phyloP scores from a whole-genome alignment of 2,797 vertebrate species.

The Eospalax fontanierii region DNA sequence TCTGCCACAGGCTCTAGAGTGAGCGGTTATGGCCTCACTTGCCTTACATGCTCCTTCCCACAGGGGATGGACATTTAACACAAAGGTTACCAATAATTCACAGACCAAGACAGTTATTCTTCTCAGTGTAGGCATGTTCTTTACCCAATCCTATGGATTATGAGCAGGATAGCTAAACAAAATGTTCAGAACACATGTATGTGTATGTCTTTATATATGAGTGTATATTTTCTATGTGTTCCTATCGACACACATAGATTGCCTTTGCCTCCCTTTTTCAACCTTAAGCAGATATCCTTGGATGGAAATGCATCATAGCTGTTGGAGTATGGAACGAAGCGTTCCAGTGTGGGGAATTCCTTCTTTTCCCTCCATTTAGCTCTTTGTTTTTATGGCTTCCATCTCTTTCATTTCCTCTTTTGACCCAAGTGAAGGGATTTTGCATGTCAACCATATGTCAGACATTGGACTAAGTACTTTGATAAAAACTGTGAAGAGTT shows the following conservation, averaged over 20 bases:
- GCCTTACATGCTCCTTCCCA: not conserved
- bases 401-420: conserved; percentile 11
- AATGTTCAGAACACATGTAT: not conserved
- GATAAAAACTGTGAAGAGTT: conserved; percentile 23
- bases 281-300: not conserved
- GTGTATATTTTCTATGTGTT: not conserved
- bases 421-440: not conserved
- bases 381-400: not conserved
- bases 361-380: not conserved
- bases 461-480: not conserved
- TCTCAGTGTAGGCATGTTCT: not conserved
- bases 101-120: not conserved
- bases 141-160: not conserved
- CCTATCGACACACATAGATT: not conserved
- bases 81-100: not conserved
- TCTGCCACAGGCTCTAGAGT: not conserved
- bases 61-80: not conserved
- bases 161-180: not conserved
- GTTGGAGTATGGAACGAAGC: not conserved
- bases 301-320: not conserved
- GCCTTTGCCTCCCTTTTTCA: not conserved
- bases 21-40: not conserved
- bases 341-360: not conserved
- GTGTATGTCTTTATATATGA: not conserved
- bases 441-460: not conserved